These are phyloP conservation scores for Myodes glareolus DNA, from an alignment of 2,113 vertebrate species.

Conservation along the genomic window DNA sequence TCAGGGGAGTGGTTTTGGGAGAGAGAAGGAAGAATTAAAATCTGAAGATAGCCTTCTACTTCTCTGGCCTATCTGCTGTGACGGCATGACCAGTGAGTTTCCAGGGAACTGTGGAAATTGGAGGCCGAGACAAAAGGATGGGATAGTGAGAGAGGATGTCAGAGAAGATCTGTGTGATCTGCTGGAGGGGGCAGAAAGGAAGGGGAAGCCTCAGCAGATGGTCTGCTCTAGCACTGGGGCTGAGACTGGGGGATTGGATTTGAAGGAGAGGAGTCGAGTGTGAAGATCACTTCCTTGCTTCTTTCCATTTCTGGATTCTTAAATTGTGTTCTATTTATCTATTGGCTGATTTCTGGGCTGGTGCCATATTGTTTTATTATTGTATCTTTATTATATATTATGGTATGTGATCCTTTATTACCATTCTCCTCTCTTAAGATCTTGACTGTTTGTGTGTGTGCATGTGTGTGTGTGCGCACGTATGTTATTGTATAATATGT, in stretches of 20 bases:
- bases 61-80: background rate
- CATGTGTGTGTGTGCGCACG: too few species aligned
- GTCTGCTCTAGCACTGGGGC: background rate
- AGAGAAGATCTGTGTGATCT: background rate
- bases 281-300: background rate
- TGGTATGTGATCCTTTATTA: background rate
- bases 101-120: background rate
- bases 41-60: background rate
- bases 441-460: background rate
- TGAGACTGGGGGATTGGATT: background rate
- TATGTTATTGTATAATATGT: background rate
- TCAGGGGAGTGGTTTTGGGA: background rate
- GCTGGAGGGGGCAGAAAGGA: background rate
- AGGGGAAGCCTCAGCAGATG: background rate
- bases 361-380: background rate
- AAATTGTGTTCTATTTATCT: background rate
- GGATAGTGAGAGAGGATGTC: background rate
- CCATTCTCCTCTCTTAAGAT: background rate
- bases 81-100: background rate
- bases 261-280: background rate
- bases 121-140: background rate
- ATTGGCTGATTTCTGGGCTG: background rate
- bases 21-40: background rate
- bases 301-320: background rate
- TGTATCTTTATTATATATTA: background rate